These are phyloP conservation scores for Lasioglossum figueresi DNA, from an alignment of 2,888 invertebrate species.

Conservation along the genomic window DNA sequence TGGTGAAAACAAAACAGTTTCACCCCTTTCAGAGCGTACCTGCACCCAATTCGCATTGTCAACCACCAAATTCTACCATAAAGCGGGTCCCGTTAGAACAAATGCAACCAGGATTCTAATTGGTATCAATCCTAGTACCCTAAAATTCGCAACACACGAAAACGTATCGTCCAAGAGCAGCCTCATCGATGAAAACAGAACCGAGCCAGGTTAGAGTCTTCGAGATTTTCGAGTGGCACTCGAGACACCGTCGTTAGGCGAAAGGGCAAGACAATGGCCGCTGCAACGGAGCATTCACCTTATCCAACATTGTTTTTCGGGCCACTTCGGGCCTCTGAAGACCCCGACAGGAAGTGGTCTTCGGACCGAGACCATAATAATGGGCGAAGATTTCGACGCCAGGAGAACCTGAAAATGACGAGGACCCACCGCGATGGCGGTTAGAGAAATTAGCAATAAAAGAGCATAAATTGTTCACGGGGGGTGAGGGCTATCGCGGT, in stretches of 20 bases:
- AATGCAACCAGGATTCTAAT: not conserved
- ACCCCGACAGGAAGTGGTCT: conserved; percentile 65
- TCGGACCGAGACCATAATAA: conserved; percentile 22
- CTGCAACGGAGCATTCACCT: conserved; percentile 54
- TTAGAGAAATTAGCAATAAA: conserved; percentile 77
- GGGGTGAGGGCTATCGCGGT: conserved; percentile 60
- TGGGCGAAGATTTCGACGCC: conserved; percentile 33
- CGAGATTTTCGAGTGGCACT: conserved; percentile 55
- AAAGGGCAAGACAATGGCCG: conserved; percentile 64
- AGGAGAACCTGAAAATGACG: conserved; percentile 7
- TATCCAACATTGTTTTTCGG: conserved; percentile 56
- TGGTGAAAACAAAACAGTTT: not conserved
- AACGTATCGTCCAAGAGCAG: not conserved
- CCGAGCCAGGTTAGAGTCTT: conserved; percentile 46
- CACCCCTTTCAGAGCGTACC: not conserved
- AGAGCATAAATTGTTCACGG: conserved; percentile 79
- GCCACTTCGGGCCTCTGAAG: conserved; percentile 36
- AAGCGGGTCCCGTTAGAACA: not conserved
- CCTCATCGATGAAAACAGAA: conserved; percentile 27
- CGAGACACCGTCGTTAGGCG: conserved; percentile 56
- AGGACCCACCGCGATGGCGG: conserved; percentile 73
- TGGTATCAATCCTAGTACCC: not conserved
- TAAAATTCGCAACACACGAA: not conserved
- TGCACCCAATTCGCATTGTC: not conserved
- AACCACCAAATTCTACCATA: not conserved